These are phyloP conservation scores for Picus viridis DNA, from an alignment of 2,797 vertebrate species.

Conservation along the genomic window DNA sequence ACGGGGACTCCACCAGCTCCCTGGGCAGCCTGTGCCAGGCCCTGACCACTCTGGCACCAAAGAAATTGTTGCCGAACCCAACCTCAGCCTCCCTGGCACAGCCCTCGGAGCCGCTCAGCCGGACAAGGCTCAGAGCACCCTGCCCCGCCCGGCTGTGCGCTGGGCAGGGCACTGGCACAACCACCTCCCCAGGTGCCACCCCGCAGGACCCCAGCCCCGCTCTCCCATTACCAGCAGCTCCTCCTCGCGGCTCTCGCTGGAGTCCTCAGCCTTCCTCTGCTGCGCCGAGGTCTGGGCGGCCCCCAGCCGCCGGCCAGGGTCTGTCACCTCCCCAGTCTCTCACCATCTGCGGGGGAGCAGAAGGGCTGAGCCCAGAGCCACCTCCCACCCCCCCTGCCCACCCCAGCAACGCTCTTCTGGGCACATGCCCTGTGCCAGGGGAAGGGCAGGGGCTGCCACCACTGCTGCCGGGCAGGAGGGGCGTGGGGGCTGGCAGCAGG, in stretches of 20 bases:
- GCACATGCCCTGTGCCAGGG: accelerated
- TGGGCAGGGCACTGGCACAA: accelerated
- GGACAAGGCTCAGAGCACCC: neutral
- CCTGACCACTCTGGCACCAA: too few relatives aligned
- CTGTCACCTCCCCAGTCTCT: constrained; percentile 87
- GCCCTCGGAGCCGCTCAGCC: too few relatives aligned
- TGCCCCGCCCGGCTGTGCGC: accelerated
- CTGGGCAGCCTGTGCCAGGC: too few relatives aligned
- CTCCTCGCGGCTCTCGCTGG: constrained; percentile 91
- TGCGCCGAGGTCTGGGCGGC: constrained; percentile 64
- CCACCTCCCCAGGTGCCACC: accelerated
- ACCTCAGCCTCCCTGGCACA: too few relatives aligned
- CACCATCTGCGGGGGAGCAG: constrained; percentile 82
- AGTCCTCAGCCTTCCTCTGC: constrained; percentile 83
- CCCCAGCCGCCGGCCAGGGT: constrained; percentile 79
- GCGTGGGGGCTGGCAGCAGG: neutral
- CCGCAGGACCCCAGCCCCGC: accelerated
- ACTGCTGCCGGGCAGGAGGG: neutral
- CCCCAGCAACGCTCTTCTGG: accelerated
- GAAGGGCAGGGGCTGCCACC: neutral
- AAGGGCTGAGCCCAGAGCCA: neutral
- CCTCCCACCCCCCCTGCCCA: neutral
- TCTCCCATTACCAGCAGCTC: constrained; percentile 80
- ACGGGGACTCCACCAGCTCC: too few relatives aligned
- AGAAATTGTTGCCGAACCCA: too few relatives aligned